Evolutionary conservation across 2,797 vertebrate genomes (phyloP).

Genomic region (Mus caroli): DNA sequence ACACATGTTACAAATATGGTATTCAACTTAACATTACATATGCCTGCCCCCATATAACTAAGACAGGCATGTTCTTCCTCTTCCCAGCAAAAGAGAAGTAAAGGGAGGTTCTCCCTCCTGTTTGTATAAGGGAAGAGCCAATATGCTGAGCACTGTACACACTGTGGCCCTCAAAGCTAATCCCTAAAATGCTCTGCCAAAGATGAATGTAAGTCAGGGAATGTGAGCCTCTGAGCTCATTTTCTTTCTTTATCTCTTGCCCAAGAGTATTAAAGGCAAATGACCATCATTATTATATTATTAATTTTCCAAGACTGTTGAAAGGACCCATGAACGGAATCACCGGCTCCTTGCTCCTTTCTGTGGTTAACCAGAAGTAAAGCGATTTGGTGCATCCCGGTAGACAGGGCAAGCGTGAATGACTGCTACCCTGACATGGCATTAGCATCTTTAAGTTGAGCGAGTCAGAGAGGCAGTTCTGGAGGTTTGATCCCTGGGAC

Average conservation of each 20-base stretch:
- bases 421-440: too few relatives aligned
- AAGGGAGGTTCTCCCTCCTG: neutral
- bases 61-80: constrained; percentile 26
- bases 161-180: neutral
- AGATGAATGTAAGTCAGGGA: neutral
- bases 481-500: neutral
- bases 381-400: neutral
- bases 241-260: neutral
- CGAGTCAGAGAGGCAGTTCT: neutral
- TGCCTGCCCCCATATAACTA: neutral
- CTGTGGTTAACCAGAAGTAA: neutral
- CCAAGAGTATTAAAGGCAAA: neutral
- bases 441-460: neutral
- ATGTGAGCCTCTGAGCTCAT: neutral
- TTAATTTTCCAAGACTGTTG: constrained; percentile 20
- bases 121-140: neutral
- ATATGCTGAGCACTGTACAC: too few relatives aligned
- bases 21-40: neutral
- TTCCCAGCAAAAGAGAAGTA: constrained; percentile 7
- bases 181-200: neutral
- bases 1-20: neutral
- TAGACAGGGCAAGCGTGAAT: neutral
- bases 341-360: neutral
- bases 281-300: neutral
- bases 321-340: neutral